Conservation (phyloP, 2,113 vertebrate genomes). For the Trichomycterus rosablanca region DNA sequence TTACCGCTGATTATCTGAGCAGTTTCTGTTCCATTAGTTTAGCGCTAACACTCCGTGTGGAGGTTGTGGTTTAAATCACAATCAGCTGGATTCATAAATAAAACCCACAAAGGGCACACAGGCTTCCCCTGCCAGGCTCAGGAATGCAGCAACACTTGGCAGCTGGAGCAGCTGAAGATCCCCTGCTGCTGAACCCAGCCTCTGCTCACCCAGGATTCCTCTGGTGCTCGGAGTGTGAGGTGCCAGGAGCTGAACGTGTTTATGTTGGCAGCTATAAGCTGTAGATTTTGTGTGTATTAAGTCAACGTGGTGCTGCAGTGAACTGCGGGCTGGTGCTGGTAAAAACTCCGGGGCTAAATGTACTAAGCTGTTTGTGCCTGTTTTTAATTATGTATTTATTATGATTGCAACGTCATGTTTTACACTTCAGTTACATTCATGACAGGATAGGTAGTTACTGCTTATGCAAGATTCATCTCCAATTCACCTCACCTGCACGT, state of each 20-base stretch:
- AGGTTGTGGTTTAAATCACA: conserved; percentile 11
- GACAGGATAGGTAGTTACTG: no score
- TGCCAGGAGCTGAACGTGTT: conserved; percentile 17
- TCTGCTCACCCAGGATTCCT: conserved; percentile 7
- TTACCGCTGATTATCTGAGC: no score
- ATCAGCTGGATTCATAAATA: conserved; percentile 1
- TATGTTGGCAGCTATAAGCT: conserved; percentile 24
- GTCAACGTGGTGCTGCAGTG: not conserved
- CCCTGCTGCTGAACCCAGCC: not conserved
- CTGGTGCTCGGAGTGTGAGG: conserved; percentile 6
- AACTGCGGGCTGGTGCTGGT: no score
- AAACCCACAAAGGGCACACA: not conserved
- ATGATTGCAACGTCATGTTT: no score
- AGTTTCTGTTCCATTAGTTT: no score
- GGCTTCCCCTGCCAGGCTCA: not conserved
- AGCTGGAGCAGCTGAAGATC: not conserved
- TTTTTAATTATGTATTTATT: no score
- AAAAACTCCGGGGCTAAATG: no score
- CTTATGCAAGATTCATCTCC: no score
- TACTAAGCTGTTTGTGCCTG: no score
- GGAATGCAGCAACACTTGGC: not conserved
- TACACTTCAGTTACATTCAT: no score
- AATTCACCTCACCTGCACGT: no score
- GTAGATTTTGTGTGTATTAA: conserved; percentile 25
- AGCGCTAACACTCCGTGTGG: not conserved